Evolutionary conservation across 1,140 invertebrate species (phyloP).

Genomic region (Maniola jurtina): DNA sequence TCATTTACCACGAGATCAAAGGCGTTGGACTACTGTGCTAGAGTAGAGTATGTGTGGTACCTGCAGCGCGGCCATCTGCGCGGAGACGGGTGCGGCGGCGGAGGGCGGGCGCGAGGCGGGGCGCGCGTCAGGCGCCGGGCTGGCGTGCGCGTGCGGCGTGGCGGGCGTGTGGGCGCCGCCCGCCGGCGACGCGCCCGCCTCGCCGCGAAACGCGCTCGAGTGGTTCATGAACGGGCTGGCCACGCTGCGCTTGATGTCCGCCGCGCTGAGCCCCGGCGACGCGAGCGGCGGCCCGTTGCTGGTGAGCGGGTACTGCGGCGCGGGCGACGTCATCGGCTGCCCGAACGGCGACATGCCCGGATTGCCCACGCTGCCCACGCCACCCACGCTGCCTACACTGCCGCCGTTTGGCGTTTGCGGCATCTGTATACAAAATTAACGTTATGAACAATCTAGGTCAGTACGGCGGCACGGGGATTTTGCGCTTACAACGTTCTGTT

Average conservation of each 20-base stretch:
- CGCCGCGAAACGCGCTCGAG: constrained; percentile 38
- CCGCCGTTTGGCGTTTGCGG: constrained; percentile 79
- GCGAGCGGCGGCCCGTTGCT: constrained; percentile 79
- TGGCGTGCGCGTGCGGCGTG: constrained; percentile 60
- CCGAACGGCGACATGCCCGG: constrained; percentile 83
- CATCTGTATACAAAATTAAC: constrained; percentile 40
- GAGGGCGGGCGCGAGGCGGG: constrained; percentile 75
- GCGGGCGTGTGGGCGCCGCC: constrained; percentile 79
- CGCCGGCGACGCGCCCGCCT: constrained; percentile 42
- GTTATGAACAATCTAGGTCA: no score
- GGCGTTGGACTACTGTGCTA: neutral
- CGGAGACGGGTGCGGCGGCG: constrained; percentile 81
- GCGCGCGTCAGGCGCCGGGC: constrained; percentile 50
- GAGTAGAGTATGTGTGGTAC: constrained; percentile 31
- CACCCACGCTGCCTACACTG: constrained; percentile 56
- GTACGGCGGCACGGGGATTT: no score
- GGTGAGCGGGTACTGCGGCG: constrained; percentile 77
- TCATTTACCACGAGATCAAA: no score
- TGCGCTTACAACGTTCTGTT: no score
- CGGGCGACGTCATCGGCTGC: constrained; percentile 79
- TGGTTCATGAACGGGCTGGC: constrained; percentile 69
- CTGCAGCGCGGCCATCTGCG: constrained; percentile 82
- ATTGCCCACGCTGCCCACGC: constrained; percentile 73
- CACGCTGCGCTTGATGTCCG: constrained; percentile 74
- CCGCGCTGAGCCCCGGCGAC: constrained; percentile 75